Conservation (phyloP, 2,797 vertebrate species). For the Cryptoblepharus egeriae region DNA sequence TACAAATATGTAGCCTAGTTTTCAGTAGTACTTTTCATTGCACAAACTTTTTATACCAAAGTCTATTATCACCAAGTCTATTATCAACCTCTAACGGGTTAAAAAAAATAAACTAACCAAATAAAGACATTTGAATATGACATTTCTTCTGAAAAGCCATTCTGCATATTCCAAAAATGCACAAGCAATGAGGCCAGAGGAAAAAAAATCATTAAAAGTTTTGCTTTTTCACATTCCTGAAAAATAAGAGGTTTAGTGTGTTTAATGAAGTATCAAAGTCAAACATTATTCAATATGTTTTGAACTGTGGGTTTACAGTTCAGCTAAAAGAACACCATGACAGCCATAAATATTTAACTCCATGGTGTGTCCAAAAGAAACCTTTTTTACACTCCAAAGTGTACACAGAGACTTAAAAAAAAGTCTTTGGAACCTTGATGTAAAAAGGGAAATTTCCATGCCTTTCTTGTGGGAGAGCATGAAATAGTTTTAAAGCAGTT, state of each 20-base stretch:
- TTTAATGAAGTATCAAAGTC: constrained; percentile 58
- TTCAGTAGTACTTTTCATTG: neutral
- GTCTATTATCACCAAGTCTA: neutral
- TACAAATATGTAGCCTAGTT: neutral
- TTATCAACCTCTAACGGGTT: neutral
- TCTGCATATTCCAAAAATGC: constrained; percentile 35
- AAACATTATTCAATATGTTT: constrained; percentile 51
- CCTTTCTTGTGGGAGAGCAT: constrained; percentile 32
- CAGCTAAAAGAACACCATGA: constrained; percentile 53
- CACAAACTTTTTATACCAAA: neutral
- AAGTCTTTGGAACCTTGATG: constrained; percentile 44
- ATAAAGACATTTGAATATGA: neutral
- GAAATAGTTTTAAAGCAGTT: constrained; percentile 52
- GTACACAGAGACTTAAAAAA: constrained; percentile 33
- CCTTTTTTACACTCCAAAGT: constrained; percentile 46
- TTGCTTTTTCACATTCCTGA: constrained; percentile 32
- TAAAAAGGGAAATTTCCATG: constrained; percentile 32
- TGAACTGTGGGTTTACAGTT: constrained; percentile 63
- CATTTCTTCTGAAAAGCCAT: neutral
- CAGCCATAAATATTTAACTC: constrained; percentile 46
- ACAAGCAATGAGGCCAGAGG: constrained; percentile 34
- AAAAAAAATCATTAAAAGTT: constrained; percentile 44
- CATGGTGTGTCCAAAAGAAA: constrained; percentile 42
- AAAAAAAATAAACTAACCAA: neutral
- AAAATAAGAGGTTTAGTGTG: constrained; percentile 50